Evolutionary conservation across 2,888 invertebrate species (phyloP).

Genomic region (Crossocerus cetratus): DNA sequence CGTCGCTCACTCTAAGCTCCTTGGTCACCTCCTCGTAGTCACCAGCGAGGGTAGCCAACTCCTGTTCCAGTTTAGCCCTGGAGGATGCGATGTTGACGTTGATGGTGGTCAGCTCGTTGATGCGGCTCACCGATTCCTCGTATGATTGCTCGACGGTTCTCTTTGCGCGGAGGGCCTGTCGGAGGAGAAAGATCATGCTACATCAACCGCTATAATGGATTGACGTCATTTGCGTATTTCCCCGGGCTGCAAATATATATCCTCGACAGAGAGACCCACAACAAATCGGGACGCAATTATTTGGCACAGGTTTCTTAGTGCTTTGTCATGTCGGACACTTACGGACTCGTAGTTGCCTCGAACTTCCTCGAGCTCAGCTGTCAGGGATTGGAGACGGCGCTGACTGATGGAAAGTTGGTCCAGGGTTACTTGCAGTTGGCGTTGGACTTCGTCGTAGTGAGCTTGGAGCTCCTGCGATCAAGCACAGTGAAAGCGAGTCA

Average conservation of each 20-base stretch:
- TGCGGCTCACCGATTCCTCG: slow-evolving; percentile 94
- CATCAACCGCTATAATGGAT: no score
- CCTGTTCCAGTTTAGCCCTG: slow-evolving; percentile 97
- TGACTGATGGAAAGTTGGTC: slow-evolving; percentile 95
- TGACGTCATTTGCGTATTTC: no score
- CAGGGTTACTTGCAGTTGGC: slow-evolving; percentile 95
- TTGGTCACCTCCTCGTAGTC: slow-evolving; percentile 99
- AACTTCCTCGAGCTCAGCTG: slow-evolving; percentile 97
- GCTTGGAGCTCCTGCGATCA: slow-evolving; percentile 89
- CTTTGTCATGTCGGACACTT: slow-evolving; percentile 65
- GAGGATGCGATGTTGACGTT: slow-evolving; percentile 96
- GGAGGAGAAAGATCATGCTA: slow-evolving; percentile 12
- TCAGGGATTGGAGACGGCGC: slow-evolving; percentile 93
- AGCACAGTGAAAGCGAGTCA: not conserved
- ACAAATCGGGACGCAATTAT: not conserved
- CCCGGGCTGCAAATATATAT: not conserved
- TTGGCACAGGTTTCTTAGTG: not conserved
- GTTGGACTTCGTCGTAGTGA: slow-evolving; percentile 97
- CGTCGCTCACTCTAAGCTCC: slow-evolving; percentile 94
- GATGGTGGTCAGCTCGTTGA: slow-evolving; percentile 95
- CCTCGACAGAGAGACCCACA: no score
- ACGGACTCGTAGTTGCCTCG: slow-evolving; percentile 92
- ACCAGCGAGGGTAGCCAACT: slow-evolving; percentile 91
- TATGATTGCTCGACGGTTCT: slow-evolving; percentile 92
- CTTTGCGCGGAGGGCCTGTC: slow-evolving; percentile 92